These are phyloP conservation scores for Eupithecia exiguata DNA, from an alignment of 2,888 invertebrate genomes.

Conservation along the genomic window DNA sequence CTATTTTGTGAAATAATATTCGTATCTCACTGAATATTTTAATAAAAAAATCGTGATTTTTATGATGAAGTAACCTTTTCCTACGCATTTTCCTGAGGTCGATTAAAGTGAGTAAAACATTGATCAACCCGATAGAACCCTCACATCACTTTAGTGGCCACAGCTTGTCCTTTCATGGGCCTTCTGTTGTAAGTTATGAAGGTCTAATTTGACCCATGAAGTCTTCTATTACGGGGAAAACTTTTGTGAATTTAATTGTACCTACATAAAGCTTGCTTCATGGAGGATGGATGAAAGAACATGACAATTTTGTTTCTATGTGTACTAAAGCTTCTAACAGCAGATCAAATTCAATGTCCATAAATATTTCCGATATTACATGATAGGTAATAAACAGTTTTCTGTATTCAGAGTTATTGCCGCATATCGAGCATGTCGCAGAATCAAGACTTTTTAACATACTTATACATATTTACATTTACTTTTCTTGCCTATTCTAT, in stretches of 20 bases:
- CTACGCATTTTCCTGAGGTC: background rate
- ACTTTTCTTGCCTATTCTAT: too few relatives aligned
- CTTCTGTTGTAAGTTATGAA: background rate
- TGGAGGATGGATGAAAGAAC: background rate
- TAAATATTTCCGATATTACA: background rate
- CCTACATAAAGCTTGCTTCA: slow-evolving; percentile 22
- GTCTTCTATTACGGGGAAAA: slow-evolving; percentile 34
- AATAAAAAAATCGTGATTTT: background rate
- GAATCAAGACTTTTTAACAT: too few relatives aligned
- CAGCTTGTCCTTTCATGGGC: slow-evolving; percentile 4
- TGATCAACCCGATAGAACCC: background rate
- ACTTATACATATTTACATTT: too few relatives aligned
- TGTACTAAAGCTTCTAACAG: background rate
- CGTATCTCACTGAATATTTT: background rate
- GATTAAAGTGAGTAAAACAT: slow-evolving; percentile 4
- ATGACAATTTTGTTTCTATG: background rate
- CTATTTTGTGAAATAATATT: background rate
- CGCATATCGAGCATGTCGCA: too few relatives aligned
- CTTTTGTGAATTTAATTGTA: slow-evolving; percentile 3
- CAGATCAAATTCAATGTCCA: background rate
- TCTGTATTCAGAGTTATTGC: too few relatives aligned
- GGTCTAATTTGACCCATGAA: slow-evolving; percentile 29
- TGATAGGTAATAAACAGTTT: too few relatives aligned
- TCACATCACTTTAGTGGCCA: background rate
- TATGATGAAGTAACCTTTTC: background rate